Conservation (phyloP, 2,113 vertebrate species). For the Thymallus thymallus region DNA sequence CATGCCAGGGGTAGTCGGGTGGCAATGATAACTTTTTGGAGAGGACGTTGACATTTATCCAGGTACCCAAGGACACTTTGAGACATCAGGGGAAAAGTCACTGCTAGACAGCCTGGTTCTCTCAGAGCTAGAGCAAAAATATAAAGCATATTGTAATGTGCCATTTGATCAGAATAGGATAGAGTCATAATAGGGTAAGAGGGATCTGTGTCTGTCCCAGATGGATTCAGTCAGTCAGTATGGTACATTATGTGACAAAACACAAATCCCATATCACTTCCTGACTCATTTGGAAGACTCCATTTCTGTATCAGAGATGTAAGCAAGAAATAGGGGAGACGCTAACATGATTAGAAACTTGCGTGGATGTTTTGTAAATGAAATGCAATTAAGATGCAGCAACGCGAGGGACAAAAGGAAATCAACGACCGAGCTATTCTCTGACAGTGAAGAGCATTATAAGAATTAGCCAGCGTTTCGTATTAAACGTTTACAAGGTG, state of each 20-base stretch:
- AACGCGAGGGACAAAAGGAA: conserved; percentile 17
- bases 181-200: not conserved
- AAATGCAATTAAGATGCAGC: conserved; percentile 45
- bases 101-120: not conserved
- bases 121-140: not conserved
- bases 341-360: conserved; percentile 50
- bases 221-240: no score
- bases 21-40: no score
- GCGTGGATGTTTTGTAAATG: conserved; percentile 29
- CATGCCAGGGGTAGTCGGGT: no score
- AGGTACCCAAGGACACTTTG: conserved; percentile 23
- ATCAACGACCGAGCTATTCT: conserved; percentile 27
- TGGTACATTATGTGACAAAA: no score
- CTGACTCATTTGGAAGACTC: no score
- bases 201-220: no score
- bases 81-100: not conserved
- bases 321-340: conserved; percentile 20
- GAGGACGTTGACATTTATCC: conserved; percentile 13
- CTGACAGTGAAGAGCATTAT: conserved; percentile 49
- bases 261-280: no score
- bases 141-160: no score
- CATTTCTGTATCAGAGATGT: not conserved
- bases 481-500: conserved; percentile 51
- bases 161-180: not conserved
- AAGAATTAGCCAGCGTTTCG: conserved; percentile 43